These are phyloP conservation scores for Rhagonycha lutea DNA, from an alignment of 2,888 invertebrate species.

Conservation along the genomic window DNA sequence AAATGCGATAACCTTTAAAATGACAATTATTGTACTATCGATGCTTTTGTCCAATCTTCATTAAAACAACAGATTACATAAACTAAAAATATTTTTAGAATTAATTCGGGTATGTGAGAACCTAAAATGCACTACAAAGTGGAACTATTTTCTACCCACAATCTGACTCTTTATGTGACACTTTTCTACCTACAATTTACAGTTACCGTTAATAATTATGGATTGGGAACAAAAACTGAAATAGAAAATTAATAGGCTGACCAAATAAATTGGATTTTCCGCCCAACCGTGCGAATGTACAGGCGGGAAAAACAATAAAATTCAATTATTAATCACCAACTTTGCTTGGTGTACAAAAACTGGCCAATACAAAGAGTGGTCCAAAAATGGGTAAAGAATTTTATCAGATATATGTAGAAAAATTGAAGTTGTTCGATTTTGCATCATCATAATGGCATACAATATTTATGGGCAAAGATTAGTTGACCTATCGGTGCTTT, in stretches of 20 bases:
- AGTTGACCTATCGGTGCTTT: neutral
- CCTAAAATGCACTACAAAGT: neutral
- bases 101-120: neutral
- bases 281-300: neutral
- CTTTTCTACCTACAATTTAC: neutral
- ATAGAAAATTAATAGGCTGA: neutral
- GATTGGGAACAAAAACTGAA: neutral
- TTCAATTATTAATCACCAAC: neutral
- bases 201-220: neutral
- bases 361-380: neutral
- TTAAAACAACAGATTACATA: neutral
- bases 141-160: neutral
- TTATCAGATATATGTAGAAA: neutral
- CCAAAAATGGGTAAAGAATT: neutral
- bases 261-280: neutral
- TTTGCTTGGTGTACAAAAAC: neutral
- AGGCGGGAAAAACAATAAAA: neutral
- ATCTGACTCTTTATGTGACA: neutral
- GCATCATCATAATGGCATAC: neutral
- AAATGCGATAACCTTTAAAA: neutral
- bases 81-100: neutral
- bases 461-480: neutral
- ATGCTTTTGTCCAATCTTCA: neutral
- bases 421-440: neutral
- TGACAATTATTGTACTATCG: neutral